A percentile compares a stretch with the other conserved stretches of the same genome.
These are phyloP conservation scores for Zaprionus taronus DNA, from an alignment of 1,140 invertebrate genomes.

Conservation along the genomic window DNA sequence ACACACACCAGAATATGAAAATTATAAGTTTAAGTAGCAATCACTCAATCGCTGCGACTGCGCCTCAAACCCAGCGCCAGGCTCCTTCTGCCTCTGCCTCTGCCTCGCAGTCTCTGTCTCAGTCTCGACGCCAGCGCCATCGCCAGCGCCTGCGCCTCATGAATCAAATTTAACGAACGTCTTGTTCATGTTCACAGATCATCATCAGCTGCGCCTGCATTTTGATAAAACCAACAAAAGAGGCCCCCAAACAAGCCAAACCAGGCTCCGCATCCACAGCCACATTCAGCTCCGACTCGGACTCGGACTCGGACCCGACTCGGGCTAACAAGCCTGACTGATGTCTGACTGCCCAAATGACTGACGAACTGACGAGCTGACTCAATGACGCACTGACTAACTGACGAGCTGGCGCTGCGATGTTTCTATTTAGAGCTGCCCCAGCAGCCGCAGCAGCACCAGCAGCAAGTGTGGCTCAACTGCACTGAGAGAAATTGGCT, in stretches of 20 bases:
- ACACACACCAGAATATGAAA: slow-evolving; percentile 83
- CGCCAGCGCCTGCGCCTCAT: slow-evolving; percentile 65
- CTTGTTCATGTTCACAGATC: slow-evolving; percentile 83
- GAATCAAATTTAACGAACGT: slow-evolving; percentile 84
- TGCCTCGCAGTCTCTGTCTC: slow-evolving; percentile 23
- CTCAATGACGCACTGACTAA: slow-evolving; percentile 17
- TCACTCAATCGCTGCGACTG: slow-evolving; percentile 83
- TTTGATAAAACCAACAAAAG: slow-evolving; percentile 78
- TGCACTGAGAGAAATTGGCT: slow-evolving; percentile 12
- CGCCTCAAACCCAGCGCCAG: slow-evolving; percentile 41
- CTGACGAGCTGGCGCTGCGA: slow-evolving; percentile 50
- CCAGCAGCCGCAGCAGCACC: slow-evolving; percentile 5
- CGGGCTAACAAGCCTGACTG: slow-evolving; percentile 74
- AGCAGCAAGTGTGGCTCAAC: slow-evolving; percentile 18
- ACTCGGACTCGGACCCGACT: neutral
- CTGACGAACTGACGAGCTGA: slow-evolving; percentile 49
- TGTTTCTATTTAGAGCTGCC: slow-evolving; percentile 75
- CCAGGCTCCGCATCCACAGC: slow-evolving; percentile 5
- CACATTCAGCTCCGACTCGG: slow-evolving; percentile 2
- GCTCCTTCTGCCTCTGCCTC: neutral
- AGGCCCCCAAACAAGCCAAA: slow-evolving; percentile 43
- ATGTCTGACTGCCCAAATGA: slow-evolving; percentile 65
- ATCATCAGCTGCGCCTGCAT: slow-evolving; percentile 83
- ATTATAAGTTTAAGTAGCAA: slow-evolving; percentile 85
- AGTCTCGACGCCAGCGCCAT: slow-evolving; percentile 22